phyloP scores from a whole-genome alignment of 2,888 invertebrate species.

The Lithodes maja region DNA sequence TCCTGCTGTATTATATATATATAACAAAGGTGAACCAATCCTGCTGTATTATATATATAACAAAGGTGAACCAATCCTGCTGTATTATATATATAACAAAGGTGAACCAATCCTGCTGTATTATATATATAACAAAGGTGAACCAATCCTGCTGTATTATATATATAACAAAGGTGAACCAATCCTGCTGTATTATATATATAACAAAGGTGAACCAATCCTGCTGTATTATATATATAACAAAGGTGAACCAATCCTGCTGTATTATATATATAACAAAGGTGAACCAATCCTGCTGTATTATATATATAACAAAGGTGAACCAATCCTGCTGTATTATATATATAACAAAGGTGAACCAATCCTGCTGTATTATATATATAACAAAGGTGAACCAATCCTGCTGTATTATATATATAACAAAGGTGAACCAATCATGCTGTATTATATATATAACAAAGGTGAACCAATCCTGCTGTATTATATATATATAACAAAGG shows the following conservation, averaged over 20 bases:
- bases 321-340: neutral
- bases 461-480: neutral
- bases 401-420: neutral
- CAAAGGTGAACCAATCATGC: neutral
- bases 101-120: neutral
- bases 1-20: neutral
- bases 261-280: neutral
- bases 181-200: neutral
- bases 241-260: neutral
- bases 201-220: neutral
- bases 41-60: neutral
- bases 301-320: neutral
- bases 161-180: neutral
- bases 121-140: neutral
- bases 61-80: neutral
- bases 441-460: neutral
- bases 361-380: neutral
- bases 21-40: no score
- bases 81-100: neutral
- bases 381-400: neutral
- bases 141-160: neutral
- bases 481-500: neutral
- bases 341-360: neutral
- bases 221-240: neutral
- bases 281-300: neutral